Conservation (phyloP, 2,797 vertebrate genomes). For the Dendrocincla tyrannina region DNA sequence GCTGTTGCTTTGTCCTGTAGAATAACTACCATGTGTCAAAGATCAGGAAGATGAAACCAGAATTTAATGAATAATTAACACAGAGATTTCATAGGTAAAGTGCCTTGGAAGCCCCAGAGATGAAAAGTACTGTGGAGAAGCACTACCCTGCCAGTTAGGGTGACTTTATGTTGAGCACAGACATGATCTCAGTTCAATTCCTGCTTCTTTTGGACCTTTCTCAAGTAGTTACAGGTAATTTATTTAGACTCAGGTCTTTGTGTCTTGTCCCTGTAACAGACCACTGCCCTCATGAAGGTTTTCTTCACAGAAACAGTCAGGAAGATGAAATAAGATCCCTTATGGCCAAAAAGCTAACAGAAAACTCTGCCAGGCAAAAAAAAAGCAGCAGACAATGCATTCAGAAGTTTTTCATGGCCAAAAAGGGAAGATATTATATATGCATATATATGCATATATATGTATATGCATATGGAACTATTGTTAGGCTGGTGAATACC, state of each 20-base stretch:
- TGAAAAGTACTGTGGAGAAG: neutral
- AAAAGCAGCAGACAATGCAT: neutral
- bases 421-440: neutral
- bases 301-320: neutral
- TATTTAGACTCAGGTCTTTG: neutral
- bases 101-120: neutral
- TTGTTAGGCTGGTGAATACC: neutral
- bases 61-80: constrained; percentile 7
- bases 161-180: neutral
- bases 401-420: neutral
- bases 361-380: neutral
- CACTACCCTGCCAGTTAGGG: neutral
- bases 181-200: constrained; percentile 22
- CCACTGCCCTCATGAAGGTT: neutral
- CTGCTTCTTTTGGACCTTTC: constrained; percentile 7
- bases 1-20: neutral
- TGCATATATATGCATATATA: too few relatives aligned
- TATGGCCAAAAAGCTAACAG: neutral
- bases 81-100: neutral
- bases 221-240: neutral
- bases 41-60: neutral
- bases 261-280: neutral
- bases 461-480: neutral
- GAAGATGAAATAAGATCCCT: neutral
- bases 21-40: neutral